Evolutionary conservation across 1,140 invertebrate genomes (phyloP).

Genomic region (Drosophila lini): DNA sequence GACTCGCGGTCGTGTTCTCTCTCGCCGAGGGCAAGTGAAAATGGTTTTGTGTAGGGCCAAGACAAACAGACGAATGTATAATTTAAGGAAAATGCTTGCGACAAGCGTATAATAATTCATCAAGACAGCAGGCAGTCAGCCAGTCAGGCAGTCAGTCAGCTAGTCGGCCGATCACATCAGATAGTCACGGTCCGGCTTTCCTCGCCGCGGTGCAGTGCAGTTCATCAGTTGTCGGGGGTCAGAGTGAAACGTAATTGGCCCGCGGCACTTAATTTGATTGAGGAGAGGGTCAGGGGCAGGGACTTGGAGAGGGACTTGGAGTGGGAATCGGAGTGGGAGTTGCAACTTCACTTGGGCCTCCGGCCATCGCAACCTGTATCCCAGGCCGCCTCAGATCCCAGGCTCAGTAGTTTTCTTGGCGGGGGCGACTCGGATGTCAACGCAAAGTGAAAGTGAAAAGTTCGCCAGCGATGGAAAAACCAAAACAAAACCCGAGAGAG

Average conservation of each 20-base stretch:
- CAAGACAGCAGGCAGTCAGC: constrained; percentile 47
- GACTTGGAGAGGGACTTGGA: background rate
- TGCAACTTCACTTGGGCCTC: constrained; percentile 8
- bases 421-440: constrained; percentile 68
- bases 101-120: constrained; percentile 73
- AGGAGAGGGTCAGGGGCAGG: constrained; percentile 24
- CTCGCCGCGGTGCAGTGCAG: constrained; percentile 48
- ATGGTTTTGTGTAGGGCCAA: constrained; percentile 35
- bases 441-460: constrained; percentile 79
- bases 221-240: constrained; percentile 68
- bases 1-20: constrained; percentile 33
- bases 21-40: constrained; percentile 26
- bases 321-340: background rate
- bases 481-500: constrained; percentile 11
- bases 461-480: constrained; percentile 32
- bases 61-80: constrained; percentile 66
- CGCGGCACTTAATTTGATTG: constrained; percentile 75
- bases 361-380: constrained; percentile 56
- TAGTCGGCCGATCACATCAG: constrained; percentile 35
- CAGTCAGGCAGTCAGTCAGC: constrained; percentile 28
- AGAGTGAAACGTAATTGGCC: constrained; percentile 81
- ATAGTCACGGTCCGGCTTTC: constrained; percentile 72
- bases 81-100: constrained; percentile 46
- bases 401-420: constrained; percentile 31
- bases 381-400: constrained; percentile 14